Evolutionary conservation across 1,140 invertebrate species (phyloP).

Genomic region (Leptoteleia sp.): DNA sequence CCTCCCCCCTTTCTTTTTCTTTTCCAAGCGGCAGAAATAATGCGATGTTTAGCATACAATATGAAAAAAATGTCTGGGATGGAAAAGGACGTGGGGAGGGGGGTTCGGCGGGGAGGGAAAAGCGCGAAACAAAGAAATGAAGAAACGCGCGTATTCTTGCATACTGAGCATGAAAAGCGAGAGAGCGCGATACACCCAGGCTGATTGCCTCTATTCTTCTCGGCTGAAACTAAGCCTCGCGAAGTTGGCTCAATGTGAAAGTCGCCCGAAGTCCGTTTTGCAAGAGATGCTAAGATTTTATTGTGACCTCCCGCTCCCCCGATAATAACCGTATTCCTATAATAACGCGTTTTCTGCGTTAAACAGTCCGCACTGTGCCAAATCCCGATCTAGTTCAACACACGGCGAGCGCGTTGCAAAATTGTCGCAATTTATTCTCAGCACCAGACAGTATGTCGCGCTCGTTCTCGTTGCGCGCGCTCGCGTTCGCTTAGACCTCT

Average conservation of each 20-base stretch:
- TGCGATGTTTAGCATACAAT: slow-evolving; percentile 49
- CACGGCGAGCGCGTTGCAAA: slow-evolving; percentile 51
- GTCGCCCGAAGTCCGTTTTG: slow-evolving; percentile 53
- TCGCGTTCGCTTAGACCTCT: slow-evolving; percentile 9
- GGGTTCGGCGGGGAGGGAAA: too few relatives aligned
- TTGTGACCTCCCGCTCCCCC: slow-evolving; percentile 60
- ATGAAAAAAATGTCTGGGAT: slow-evolving; percentile 5
- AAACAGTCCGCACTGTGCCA: slow-evolving; percentile 53
- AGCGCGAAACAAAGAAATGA: slow-evolving; percentile 50
- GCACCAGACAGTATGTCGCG: slow-evolving; percentile 59
- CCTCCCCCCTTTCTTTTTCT: too few relatives aligned
- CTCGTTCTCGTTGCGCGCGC: slow-evolving; percentile 26
- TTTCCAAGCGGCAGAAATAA: slow-evolving; percentile 40
- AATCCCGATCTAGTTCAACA: slow-evolving; percentile 60
- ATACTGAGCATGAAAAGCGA: slow-evolving; percentile 43
- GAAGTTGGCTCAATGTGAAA: slow-evolving; percentile 67
- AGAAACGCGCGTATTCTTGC: slow-evolving; percentile 48
- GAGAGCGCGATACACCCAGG: slow-evolving; percentile 51
- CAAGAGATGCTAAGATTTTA: slow-evolving; percentile 63
- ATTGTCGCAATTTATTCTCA: slow-evolving; percentile 63
- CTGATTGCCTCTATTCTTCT: slow-evolving; percentile 45
- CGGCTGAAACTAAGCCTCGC: slow-evolving; percentile 51
- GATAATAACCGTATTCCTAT: slow-evolving; percentile 61
- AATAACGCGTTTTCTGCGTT: slow-evolving; percentile 59
- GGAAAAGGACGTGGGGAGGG: neutral